Conservation (phyloP, 2,888 invertebrate species). For the Athalia rosae region DNA sequence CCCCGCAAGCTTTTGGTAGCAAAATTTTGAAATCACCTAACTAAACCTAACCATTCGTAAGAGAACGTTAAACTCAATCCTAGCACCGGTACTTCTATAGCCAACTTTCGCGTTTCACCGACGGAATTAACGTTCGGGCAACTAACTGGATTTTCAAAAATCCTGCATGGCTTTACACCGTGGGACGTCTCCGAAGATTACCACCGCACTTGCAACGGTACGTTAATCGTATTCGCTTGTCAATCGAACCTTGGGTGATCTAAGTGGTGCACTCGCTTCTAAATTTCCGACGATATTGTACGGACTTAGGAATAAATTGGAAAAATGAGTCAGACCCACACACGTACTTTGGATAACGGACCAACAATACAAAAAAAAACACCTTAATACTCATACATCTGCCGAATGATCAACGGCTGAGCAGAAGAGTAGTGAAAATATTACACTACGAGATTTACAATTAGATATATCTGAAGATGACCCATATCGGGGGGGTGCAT, state of each 20-base stretch:
- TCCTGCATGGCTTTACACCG: constrained; percentile 42
- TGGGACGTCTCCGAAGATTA: constrained; percentile 38
- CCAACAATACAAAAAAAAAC: too few species aligned
- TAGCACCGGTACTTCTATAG: not conserved
- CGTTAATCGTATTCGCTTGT: constrained; percentile 37
- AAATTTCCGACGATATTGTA: too few species aligned
- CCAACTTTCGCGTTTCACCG: constrained; percentile 27
- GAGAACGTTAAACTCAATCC: constrained; percentile 17
- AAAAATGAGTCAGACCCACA: too few species aligned
- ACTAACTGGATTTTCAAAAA: constrained; percentile 44
- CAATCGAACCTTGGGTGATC: not conserved
- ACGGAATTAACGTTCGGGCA: constrained; percentile 41
- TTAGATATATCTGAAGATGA: constrained; percentile 3
- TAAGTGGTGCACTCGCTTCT: not conserved
- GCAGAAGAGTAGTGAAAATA: not conserved
- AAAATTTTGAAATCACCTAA: constrained; percentile 34
- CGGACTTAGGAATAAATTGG: too few species aligned
- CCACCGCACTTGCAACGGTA: constrained; percentile 1
- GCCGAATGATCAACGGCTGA: not conserved
- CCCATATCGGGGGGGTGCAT: constrained; percentile 28
- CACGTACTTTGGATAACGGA: too few species aligned
- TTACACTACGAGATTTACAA: not conserved
- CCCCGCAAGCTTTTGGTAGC: constrained; percentile 31
- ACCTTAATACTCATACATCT: not conserved
- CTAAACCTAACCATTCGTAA: constrained; percentile 30